Percentiles rank a stretch among this genome's conserved stretches.
Evolutionary conservation across 2,797 vertebrate genomes (phyloP).

Genomic region (Platalea minor): DNA sequence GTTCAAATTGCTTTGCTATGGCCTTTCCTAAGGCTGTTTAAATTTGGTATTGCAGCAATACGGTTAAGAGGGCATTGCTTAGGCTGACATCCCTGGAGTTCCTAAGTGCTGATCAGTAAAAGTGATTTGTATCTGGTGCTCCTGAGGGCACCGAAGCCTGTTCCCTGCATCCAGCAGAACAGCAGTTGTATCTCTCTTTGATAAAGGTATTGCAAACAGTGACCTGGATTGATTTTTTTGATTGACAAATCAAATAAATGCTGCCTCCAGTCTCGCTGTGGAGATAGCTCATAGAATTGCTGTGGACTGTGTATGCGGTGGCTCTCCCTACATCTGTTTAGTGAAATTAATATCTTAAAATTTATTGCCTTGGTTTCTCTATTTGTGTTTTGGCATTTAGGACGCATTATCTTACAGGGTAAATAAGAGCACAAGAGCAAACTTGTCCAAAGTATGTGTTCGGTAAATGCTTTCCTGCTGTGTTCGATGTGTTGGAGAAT

Average conservation of each 20-base stretch:
- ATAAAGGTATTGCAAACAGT: neutral
- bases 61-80: neutral
- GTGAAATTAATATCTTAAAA: neutral
- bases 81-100: neutral
- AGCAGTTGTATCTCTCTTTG: neutral
- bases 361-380: slow-evolving; percentile 8
- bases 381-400: neutral
- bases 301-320: neutral
- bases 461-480: neutral
- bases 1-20: neutral
- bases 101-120: neutral
- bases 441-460: neutral
- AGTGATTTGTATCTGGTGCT: neutral
- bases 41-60: neutral
- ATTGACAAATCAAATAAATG: neutral
- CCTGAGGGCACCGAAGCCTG: neutral
- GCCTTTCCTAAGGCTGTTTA: neutral
- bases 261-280: neutral
- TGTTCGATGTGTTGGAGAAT: neutral
- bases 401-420: neutral
- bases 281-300: neutral
- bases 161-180: neutral
- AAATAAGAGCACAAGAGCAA: slow-evolving; percentile 15
- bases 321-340: neutral
- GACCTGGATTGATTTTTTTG: neutral